Evolutionary conservation across 2,888 invertebrate species (phyloP).

Genomic region (Agonum fuliginosum): DNA sequence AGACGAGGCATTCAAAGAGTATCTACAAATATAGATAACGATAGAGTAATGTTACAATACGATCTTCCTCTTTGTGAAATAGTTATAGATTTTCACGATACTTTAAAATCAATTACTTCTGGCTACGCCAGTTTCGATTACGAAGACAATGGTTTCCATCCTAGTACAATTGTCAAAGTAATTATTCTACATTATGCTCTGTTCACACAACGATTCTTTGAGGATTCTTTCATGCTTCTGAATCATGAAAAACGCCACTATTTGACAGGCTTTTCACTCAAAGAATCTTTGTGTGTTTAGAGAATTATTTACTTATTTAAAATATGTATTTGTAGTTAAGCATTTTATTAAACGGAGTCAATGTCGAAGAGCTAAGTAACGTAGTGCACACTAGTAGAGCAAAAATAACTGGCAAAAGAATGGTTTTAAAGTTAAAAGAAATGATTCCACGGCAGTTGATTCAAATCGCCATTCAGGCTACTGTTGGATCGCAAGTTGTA

Average conservation of each 20-base stretch:
- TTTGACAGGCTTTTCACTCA: too few relatives aligned
- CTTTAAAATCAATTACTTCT: constrained; percentile 90
- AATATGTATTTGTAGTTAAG: constrained; percentile 76
- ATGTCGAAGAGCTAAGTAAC: constrained; percentile 88
- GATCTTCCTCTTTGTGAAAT: constrained; percentile 94
- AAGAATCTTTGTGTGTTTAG: too few relatives aligned
- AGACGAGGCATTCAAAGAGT: constrained; percentile 83
- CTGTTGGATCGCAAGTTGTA: constrained; percentile 84
- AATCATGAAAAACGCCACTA: too few relatives aligned
- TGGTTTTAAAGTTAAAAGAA: constrained; percentile 86
- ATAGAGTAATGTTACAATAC: constrained; percentile 87
- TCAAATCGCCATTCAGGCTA: constrained; percentile 91
- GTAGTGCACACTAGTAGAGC: constrained; percentile 86
- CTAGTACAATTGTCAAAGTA: constrained; percentile 86
- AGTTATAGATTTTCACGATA: constrained; percentile 95
- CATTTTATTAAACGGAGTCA: constrained; percentile 85
- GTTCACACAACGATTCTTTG: not conserved
- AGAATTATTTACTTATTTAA: constrained; percentile 24
- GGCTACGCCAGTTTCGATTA: constrained; percentile 98
- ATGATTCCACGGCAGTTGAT: constrained; percentile 93
- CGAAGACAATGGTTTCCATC: constrained; percentile 89
- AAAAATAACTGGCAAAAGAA: constrained; percentile 78
- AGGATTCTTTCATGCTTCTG: too few relatives aligned
- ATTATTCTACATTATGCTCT: constrained; percentile 59
- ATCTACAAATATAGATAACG: constrained; percentile 86